Evolutionary conservation across 2,888 invertebrate genomes (phyloP), one percentile per base, ranked within the genome.

Genomic region (Cheilosia vernalis): DNA sequence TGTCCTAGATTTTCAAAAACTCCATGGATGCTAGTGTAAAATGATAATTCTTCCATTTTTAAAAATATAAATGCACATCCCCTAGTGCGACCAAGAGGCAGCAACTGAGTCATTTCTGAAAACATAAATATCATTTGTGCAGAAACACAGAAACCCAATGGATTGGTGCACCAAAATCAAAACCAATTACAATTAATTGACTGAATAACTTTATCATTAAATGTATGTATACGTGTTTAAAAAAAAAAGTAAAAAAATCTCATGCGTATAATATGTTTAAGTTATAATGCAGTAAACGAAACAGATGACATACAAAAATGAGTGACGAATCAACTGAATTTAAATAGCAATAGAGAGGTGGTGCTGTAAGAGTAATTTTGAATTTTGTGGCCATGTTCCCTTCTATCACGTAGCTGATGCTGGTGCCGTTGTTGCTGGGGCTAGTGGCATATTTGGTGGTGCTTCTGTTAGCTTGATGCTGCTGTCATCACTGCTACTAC

Each of bases 371-470:
- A 63, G 37, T 67, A 58, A 19, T 55, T 63, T 66, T 49, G 49
- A 64, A 55, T 61, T 33, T 56, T 49, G 37, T 24, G 55, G 49
- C 19, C n/a, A 15, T 21, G 44, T 15, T 27, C 21, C 33, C 37
- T 58, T 84, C 60, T 85, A 85, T 85, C 85, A 85, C 85, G 85
- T 85, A 60, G 85, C 55, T 42, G 76, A 44, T 1, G 76, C 60
- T 42, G 80, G 49, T 2, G 76, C 60, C 5, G 61, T 1, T 51
- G 85, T 33, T 10, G 76, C 47, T 47, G 47, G 10, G 21, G 49
- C 42, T 42, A 58, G 40, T 44, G 70, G 17, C 13, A 61, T 66
- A 72, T 72, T 81, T 80, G 85, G 64, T 81, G 74, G 47, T 30
- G 70, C 15, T 76, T 80, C 80, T 24, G 53, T 21, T 60, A 51